Evolutionary conservation across 1,140 invertebrate species (phyloP), one percentile per base, ranked within the genome.

Genomic region (Gyrodactylus bullatarudis): DNA sequence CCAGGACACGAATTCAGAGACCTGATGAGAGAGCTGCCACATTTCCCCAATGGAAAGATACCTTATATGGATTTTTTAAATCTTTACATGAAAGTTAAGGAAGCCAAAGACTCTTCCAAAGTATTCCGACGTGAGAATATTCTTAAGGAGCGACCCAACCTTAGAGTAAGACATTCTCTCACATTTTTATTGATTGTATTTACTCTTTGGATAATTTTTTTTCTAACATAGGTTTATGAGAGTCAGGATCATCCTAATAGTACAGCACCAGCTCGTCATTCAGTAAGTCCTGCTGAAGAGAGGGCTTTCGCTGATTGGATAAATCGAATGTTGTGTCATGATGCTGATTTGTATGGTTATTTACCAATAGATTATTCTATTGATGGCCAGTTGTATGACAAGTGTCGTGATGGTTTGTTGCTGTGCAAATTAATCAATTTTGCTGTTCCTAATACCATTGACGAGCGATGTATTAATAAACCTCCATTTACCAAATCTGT

Each of bases 381-480:
- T 16, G n/a, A 68, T 71, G 72, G 26, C 26, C 22, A 73, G 25
- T 26, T 73, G 1, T 73, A 73, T 21, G 26, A 72, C 1, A 73
- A 68, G 27, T 26, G 23, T 1, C 34, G 26, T 20, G 72, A 73
- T 23, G 72, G 72, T 20, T 19, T 73, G 1, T 23, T 73, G 26
- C 34, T 73, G 2, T 73, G 72, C 21, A 73, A 73, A 69, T 26
- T 98, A 72, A 95, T 98, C 77, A 98, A 99, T 81, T 88, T 95
- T 78, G 94, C 94, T 2, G 94, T 91, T 78, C 89, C 92, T 68
- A 91, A 96, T 78, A 98, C 94, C 1, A 98, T 99, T 78, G 94
- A 98, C 81, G 92, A 97, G 82, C 84, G 94, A 71, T 89, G 89
- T 24, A 94, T 99, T 76, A 99, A 98, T 83, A 95, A 93, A 82